Evolutionary conservation across 2,797 vertebrate genomes (phyloP).

Genomic region (Orientallactaga sibirica): DNA sequence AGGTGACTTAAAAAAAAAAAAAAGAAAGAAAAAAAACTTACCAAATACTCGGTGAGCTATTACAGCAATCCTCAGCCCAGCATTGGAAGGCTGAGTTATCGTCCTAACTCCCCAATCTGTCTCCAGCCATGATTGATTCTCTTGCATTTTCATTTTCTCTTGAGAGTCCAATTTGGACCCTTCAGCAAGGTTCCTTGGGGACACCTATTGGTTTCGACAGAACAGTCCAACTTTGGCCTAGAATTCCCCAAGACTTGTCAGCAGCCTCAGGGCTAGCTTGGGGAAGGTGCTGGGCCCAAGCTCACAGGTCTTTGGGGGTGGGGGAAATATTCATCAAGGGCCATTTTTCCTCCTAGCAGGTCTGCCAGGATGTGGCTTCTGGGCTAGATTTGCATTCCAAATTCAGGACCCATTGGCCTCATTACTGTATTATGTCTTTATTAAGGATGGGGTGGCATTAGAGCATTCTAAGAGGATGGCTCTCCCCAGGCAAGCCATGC

Average conservation of each 20-base stretch:
- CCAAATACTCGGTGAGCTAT: constrained; percentile 34
- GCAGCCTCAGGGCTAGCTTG: neutral
- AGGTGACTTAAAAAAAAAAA: neutral
- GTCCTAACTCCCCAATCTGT: constrained; percentile 25
- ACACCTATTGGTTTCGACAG: neutral
- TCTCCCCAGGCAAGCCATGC: neutral
- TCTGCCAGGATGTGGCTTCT: constrained; percentile 56
- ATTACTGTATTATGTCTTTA: constrained; percentile 42
- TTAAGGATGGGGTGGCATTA: constrained; percentile 17
- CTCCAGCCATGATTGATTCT: constrained; percentile 13
- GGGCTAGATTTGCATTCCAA: constrained; percentile 73
- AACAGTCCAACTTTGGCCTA: neutral
- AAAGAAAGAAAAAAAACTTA: neutral
- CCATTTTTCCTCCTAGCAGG: constrained; percentile 47
- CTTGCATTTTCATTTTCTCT: constrained; percentile 53
- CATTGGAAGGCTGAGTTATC: neutral
- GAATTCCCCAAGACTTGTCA: neutral
- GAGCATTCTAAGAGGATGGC: neutral
- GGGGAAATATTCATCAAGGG: constrained; percentile 4
- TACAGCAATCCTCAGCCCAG: neutral
- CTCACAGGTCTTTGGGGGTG: neutral
- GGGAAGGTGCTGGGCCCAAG: neutral
- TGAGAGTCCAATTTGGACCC: constrained; percentile 31
- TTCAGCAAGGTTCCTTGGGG: constrained; percentile 17
- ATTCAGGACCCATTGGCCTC: constrained; percentile 45